These are phyloP conservation scores for Pocillopora meandrina DNA, from an alignment of 92 coral and sea anemone species.

Conservation along the genomic window DNA sequence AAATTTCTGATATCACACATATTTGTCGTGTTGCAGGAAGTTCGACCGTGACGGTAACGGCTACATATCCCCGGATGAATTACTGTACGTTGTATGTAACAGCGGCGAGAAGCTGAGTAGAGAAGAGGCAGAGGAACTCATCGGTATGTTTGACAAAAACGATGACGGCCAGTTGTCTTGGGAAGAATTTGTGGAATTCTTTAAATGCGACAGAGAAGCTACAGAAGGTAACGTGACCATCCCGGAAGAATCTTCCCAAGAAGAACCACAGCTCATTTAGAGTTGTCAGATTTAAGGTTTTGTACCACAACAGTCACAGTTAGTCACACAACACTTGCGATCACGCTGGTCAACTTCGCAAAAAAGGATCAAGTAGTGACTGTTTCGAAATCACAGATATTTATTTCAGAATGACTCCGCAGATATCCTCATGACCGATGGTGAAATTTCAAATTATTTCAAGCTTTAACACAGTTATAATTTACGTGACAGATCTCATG, in stretches of 20 bases:
- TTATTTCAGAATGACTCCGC: too few relatives aligned
- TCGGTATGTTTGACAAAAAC: constrained; percentile 88
- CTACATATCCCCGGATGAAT: constrained; percentile 81
- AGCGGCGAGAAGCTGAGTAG: constrained; percentile 81
- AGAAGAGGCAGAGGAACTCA: constrained; percentile 86
- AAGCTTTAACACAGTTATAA: too few relatives aligned
- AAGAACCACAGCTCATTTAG: not conserved
- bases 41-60: constrained; percentile 93
- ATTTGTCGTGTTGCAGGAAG: constrained; percentile 47
- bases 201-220: constrained; percentile 61
- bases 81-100: constrained; percentile 83
- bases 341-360: too few relatives aligned
- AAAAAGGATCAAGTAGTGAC: too few relatives aligned
- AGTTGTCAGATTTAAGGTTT: not conserved
- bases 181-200: constrained; percentile 84
- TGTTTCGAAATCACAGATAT: too few relatives aligned
- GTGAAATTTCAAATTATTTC: too few relatives aligned
- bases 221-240: constrained; percentile 28
- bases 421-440: too few relatives aligned
- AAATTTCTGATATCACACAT: too few relatives aligned
- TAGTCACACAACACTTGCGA: too few relatives aligned
- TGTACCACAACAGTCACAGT: not conserved
- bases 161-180: constrained; percentile 89
- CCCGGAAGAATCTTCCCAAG: constrained; percentile 13
- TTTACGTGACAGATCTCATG: too few relatives aligned